Evolutionary conservation across 2,797 vertebrate genomes (phyloP).

Genomic region (Clarias platycephalus): DNA sequence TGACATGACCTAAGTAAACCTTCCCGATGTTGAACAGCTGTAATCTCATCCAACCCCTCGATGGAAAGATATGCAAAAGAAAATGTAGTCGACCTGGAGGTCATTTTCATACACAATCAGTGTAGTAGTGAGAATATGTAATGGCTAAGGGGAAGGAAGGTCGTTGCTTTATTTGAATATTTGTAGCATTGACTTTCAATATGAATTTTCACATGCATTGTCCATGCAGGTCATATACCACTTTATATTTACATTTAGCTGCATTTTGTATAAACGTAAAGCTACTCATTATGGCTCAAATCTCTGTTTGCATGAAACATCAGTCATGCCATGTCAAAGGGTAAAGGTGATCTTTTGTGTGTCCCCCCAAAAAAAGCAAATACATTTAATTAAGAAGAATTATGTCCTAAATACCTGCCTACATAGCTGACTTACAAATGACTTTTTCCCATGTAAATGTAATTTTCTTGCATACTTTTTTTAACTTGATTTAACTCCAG

Average conservation of each 20-base stretch:
- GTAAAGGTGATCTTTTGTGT: neutral
- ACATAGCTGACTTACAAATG: neutral
- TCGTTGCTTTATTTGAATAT: constrained; percentile 6
- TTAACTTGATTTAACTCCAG: neutral
- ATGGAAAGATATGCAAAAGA: neutral
- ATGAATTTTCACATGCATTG: neutral
- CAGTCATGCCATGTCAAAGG: neutral
- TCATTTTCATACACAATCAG: constrained; percentile 20
- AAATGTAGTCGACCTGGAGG: constrained; percentile 17
- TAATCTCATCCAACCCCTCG: neutral
- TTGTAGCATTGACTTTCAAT: neutral
- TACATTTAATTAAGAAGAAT: neutral
- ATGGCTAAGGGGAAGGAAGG: neutral
- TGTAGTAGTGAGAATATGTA: neutral
- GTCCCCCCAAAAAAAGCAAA: neutral
- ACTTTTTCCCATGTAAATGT: neutral
- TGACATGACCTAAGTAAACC: neutral
- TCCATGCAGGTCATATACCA: neutral
- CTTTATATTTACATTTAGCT: neutral
- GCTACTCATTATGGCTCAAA: neutral
- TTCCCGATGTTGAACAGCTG: neutral
- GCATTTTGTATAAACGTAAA: neutral
- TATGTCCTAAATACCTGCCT: neutral
- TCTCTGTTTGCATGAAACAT: neutral
- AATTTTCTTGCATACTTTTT: neutral